phyloP scores from a whole-genome alignment of 1,140 invertebrate species.

The Ptiloglossa arizonensis region DNA sequence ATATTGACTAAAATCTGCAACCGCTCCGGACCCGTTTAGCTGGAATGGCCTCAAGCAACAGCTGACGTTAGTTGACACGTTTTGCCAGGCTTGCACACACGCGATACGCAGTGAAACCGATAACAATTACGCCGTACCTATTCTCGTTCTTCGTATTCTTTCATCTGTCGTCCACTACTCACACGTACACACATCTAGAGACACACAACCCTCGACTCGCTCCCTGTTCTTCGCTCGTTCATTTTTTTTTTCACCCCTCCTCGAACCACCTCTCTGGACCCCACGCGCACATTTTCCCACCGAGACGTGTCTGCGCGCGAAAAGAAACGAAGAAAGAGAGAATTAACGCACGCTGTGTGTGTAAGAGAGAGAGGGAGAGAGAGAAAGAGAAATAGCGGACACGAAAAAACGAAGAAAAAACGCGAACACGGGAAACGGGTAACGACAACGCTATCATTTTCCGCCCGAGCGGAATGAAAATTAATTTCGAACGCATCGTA shows the following conservation, averaged over 20 bases:
- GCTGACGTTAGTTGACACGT: conserved; percentile 79
- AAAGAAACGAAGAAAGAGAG: not conserved
- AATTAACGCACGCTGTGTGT: too few relatives aligned
- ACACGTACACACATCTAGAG: too few relatives aligned
- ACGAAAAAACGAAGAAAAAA: conserved; percentile 3
- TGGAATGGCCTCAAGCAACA: conserved; percentile 81
- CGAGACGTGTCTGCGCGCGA: not conserved
- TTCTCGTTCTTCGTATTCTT: conserved; percentile 53
- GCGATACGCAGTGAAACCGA: conserved; percentile 55
- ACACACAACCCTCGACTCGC: too few relatives aligned
- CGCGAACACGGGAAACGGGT: not conserved
- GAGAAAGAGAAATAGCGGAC: not conserved
- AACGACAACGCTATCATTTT: conserved; percentile 33
- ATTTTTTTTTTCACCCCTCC: not conserved
- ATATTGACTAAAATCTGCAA: conserved; percentile 63
- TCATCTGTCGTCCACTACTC: conserved; percentile 32
- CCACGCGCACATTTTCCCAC: not conserved
- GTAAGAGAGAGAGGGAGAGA: too few relatives aligned
- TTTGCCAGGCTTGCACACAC: conserved; percentile 61
- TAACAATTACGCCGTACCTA: conserved; percentile 61
- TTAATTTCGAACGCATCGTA: conserved; percentile 15
- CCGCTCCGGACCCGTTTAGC: conserved; percentile 71
- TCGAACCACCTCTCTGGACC: not conserved
- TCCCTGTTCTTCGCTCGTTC: conserved; percentile 2
- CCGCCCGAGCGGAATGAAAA: conserved; percentile 3